phyloP scores from a whole-genome alignment of 2,888 invertebrate genomes.

The Cistogaster globosa region DNA sequence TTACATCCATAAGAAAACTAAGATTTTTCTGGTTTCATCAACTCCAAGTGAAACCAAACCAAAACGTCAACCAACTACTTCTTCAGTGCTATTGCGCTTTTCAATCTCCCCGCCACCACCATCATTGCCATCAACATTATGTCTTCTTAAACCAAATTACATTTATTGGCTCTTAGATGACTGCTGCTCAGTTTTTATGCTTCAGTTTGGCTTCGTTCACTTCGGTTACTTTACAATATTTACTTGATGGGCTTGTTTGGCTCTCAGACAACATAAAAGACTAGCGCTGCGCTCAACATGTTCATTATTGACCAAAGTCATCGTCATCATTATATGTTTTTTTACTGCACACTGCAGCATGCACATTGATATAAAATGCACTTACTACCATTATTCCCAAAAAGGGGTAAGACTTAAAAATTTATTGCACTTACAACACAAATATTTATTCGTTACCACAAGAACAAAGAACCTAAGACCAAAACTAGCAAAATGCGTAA shows the following conservation, averaged over 20 bases:
- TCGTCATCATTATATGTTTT: conserved; percentile 31
- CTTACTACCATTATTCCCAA: conserved; percentile 58
- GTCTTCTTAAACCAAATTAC: conserved; percentile 60
- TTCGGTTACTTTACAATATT: conserved; percentile 25
- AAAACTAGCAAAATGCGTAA: conserved; percentile 53
- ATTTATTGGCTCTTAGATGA: conserved; percentile 67
- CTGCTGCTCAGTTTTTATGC: conserved; percentile 45
- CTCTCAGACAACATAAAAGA: conserved; percentile 61
- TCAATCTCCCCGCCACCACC: background rate
- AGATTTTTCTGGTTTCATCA: conserved; percentile 62
- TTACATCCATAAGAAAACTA: conserved; percentile 48
- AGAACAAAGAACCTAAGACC: conserved; percentile 37
- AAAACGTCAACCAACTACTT: conserved; percentile 51
- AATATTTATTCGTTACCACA: conserved; percentile 69
- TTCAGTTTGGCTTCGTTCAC: conserved; percentile 49
- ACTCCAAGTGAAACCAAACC: conserved; percentile 45
- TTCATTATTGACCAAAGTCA: conserved; percentile 64
- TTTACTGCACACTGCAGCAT: conserved; percentile 15
- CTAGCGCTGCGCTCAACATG: conserved; percentile 55
- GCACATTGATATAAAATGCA: conserved; percentile 53
- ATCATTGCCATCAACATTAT: conserved; percentile 23
- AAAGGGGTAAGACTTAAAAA: conserved; percentile 63
- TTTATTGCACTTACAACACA: conserved; percentile 69
- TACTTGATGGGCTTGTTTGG: conserved; percentile 46
- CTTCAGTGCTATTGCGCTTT: conserved; percentile 28